These are phyloP conservation scores for Cynaeus angustus DNA, from an alignment of 2,888 invertebrate genomes.

Conservation along the genomic window DNA sequence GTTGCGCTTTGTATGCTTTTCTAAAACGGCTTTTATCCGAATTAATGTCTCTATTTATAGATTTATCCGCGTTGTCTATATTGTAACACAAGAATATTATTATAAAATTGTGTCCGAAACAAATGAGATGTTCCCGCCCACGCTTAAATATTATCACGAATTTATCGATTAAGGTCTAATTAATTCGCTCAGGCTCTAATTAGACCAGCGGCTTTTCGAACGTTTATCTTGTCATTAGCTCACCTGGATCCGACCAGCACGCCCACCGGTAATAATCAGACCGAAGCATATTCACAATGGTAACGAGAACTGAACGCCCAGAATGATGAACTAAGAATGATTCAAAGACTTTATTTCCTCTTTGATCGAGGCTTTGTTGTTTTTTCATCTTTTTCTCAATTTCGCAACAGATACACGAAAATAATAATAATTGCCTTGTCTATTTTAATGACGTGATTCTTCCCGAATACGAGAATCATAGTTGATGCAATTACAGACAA, in stretches of 20 bases:
- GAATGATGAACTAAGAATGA: conserved; percentile 23
- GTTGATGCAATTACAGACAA: neutral
- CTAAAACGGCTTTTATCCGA: conserved; percentile 5
- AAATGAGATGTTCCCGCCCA: conserved; percentile 57
- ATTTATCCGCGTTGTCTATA: neutral
- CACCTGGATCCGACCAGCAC: conserved; percentile 55
- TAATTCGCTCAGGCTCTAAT: conserved; percentile 59
- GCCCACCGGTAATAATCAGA: conserved; percentile 59
- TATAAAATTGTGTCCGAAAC: conserved; percentile 48
- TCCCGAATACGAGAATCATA: neutral
- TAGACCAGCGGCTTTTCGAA: conserved; percentile 58
- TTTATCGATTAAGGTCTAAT: conserved; percentile 60
- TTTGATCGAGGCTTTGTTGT: neutral
- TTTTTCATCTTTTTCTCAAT: neutral
- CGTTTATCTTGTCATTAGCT: conserved; percentile 60
- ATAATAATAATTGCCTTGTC: conserved; percentile 3
- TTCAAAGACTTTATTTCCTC: neutral
- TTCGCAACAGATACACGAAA: neutral
- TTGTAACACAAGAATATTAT: conserved; percentile 28
- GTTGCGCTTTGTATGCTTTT: conserved; percentile 49
- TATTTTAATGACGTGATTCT: neutral
- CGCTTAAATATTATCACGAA: conserved; percentile 59
- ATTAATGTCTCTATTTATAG: conserved; percentile 38
- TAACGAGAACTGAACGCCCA: conserved; percentile 51
- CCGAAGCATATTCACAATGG: conserved; percentile 58